Conservation (phyloP, 2,888 invertebrate species). For the Dryobota labecula region DNA sequence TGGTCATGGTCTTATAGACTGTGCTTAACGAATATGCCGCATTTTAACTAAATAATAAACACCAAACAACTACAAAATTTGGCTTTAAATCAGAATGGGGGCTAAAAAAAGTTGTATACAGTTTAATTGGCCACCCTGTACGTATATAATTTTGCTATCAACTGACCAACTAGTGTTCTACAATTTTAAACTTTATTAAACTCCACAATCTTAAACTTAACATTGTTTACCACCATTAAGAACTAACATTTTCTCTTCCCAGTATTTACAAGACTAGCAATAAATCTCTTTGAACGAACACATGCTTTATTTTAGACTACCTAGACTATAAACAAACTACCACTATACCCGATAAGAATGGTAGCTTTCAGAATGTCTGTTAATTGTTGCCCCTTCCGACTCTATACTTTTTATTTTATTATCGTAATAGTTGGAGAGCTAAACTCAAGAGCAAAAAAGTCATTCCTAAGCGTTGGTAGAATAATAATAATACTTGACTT, state of each 20-base stretch:
- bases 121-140: too few relatives aligned
- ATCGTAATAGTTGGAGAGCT: conserved; percentile 2
- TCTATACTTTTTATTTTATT: conserved; percentile 47
- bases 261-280: conserved; percentile 43
- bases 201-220: conserved; percentile 20
- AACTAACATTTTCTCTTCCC: conserved; percentile 51
- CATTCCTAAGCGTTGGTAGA: neutral
- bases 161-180: conserved; percentile 9
- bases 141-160: neutral
- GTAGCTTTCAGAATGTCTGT: conserved; percentile 32
- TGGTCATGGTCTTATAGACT: too few relatives aligned
- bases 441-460: neutral
- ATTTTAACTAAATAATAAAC: too few relatives aligned
- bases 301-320: conserved; percentile 50
- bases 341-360: conserved; percentile 49
- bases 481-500: too few relatives aligned
- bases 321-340: conserved; percentile 45
- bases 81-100: too few relatives aligned
- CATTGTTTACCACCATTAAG: conserved; percentile 56
- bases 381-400: conserved; percentile 43
- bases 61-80: too few relatives aligned
- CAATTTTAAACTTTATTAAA: conserved; percentile 24
- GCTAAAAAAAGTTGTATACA: too few relatives aligned
- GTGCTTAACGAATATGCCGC: too few relatives aligned
- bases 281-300: conserved; percentile 59